These are phyloP conservation scores for Pluvialis apricaria DNA, from an alignment of 2,113 vertebrate species.

Conservation along the genomic window DNA sequence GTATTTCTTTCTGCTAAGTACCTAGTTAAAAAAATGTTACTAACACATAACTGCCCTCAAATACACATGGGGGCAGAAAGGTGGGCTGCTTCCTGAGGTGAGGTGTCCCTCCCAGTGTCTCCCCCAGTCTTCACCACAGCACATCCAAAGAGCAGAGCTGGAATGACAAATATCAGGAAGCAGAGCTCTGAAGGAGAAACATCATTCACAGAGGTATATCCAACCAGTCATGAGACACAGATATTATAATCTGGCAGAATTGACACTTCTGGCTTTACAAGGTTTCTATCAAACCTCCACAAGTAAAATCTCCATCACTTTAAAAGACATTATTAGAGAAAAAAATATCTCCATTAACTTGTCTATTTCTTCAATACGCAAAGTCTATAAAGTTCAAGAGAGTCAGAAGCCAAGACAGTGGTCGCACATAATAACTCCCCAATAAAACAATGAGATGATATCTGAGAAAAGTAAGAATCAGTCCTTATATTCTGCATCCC, in stretches of 20 bases:
- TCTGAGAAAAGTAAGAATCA: background rate
- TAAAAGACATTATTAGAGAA: background rate
- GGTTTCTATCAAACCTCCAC: background rate
- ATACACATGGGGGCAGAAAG: background rate
- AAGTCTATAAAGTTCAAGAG: background rate
- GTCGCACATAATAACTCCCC: background rate
- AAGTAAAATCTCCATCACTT: background rate
- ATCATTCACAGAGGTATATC: background rate
- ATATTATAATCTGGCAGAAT: background rate
- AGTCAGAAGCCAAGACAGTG: background rate
- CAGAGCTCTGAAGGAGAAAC: background rate
- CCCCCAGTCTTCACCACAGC: background rate
- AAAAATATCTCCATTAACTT: background rate
- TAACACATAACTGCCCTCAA: background rate
- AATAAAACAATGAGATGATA: background rate
- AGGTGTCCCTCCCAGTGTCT: background rate
- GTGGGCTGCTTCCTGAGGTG: background rate
- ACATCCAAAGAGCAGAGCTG: background rate
- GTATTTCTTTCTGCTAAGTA: background rate
- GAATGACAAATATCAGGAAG: background rate
- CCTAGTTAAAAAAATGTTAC: background rate
- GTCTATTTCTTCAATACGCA: background rate
- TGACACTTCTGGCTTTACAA: background rate
- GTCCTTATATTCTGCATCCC: background rate
- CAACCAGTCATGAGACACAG: background rate